Base-by-base conservation (phyloP, 2,113 vertebrate genomes). In the Oncorhynchus mykiss region DNA sequence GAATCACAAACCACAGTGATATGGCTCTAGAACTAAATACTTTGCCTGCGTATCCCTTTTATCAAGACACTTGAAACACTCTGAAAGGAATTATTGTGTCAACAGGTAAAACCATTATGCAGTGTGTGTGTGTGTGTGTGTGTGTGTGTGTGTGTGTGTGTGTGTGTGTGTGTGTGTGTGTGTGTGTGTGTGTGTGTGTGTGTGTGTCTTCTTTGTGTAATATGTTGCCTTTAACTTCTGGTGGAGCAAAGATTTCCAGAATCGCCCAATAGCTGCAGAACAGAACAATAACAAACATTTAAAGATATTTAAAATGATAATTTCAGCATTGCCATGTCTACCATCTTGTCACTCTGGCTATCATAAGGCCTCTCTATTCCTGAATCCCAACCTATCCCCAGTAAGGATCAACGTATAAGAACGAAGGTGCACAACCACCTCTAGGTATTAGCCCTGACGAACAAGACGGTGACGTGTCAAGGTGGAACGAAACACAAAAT, bases 391-490 rank as follows among this genome's bases (percentile, higher is more conserved):
- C 24, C 39, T 75, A 70, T 67, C 62, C 31, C 27, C 77, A 79
- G 83, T 80, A 86, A 72, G 83, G 67, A 57, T 60, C 64, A 39
- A 9, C 49, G 14, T 16, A 54, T 18, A 54, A 54, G 16, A 68
- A 31, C 20, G 6, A 68, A 29, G 4, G 78, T 34, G 27, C 67
- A 31, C 12, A 77, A 68, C 77, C 16, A 76, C 75, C 67, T 57
- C 70, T 48, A 67, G 75, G 48, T 16, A 75, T 84, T 81, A 82
- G 75, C 14, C 1, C 77, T 65, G 70, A 71, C 65, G 78, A 25
- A 82, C 83, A 85, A 86, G 82, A 82, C 4, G 77, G 67, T 89
- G 73, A 78, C 27, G 59, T 72, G 85, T 84, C 80, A 75, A 31
- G 72, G 59, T 73, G 71, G 2, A 84, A 86, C 14, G 3, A 84